These are phyloP conservation scores for Staurois parvus DNA, from an alignment of 2,797 vertebrate species.

Conservation along the genomic window DNA sequence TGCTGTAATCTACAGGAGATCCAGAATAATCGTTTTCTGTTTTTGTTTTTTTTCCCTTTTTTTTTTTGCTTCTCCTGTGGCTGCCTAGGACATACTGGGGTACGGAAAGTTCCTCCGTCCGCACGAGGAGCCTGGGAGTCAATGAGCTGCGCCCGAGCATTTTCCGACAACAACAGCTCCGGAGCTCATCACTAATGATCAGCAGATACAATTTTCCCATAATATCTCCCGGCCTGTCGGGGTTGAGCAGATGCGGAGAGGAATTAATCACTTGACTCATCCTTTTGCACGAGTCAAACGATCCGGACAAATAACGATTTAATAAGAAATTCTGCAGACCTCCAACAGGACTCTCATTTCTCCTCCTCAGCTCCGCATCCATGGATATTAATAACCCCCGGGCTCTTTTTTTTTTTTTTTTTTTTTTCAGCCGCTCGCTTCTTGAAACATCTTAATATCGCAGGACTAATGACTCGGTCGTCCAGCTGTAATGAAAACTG, in stretches of 20 bases:
- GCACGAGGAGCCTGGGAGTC: neutral
- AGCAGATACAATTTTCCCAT: neutral
- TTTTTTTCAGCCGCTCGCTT: neutral
- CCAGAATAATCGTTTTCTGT: neutral
- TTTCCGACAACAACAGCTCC: neutral
- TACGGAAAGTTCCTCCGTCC: neutral
- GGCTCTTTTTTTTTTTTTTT: conserved; percentile 4
- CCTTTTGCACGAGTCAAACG: neutral
- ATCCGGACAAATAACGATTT: conserved; percentile 16
- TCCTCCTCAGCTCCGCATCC: conserved; percentile 8
- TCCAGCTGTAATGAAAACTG: conserved; percentile 29
- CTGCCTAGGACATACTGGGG: neutral
- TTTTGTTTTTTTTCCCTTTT: no score
- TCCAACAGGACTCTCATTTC: conserved; percentile 8
- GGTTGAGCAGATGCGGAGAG: neutral
- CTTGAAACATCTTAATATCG: conserved; percentile 16
- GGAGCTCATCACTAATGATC: neutral
- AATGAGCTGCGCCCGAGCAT: neutral
- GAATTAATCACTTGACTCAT: conserved; percentile 8
- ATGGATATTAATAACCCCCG: conserved; percentile 43
- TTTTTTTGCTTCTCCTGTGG: no score
- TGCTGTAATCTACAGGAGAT: neutral
- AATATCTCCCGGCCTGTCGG: neutral
- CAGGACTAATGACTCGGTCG: conserved; percentile 25
- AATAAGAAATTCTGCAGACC: conserved; percentile 11